Evolutionary conservation across 1,140 invertebrate genomes (phyloP), one percentile per base, ranked within the genome.

Genomic region (Pectinophora gossypiella): DNA sequence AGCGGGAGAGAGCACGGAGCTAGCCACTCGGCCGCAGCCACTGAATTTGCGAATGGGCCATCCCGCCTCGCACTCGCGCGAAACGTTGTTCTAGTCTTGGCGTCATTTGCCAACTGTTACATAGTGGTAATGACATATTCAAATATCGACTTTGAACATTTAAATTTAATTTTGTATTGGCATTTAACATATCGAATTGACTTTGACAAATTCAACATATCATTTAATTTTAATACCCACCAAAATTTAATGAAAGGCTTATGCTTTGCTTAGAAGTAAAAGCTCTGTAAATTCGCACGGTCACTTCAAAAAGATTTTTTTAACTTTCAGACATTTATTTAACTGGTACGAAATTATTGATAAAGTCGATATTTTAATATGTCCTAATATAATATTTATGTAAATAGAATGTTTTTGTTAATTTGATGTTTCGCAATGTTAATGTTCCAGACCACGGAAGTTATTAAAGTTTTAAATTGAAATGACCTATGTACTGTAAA

Each of bases 361-460:
- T 57, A 58, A 43, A 40, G 73, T 82, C 72, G 82, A 82, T 85
- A 81, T 80, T 79, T 77, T 79, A 77, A 77, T 61, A 45, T 68
- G 60, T 72, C 59, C 16, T 61, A 61, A 35, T 44, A n/a, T n/a
- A n/a, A n/a, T 47, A 42, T 44, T 23, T 36, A 69, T 84, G 80
- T 84, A 85, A 66, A 85, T 85, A 85, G 72, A 76, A 71, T 80
- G 75, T 77, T 85, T 82, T 82, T 84, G 72, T 64, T 69, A 65
- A 67, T 78, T 80, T 79, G 73, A 79, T 83, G 77, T 85, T 80
- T 77, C 67, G 66, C 69, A 71, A 76, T 76, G 77, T 83, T 78
- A 65, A 78, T 76, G 77, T 83, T 76, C 62, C 59, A 69, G 56
- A 64, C 65, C 61, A 70, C 61, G 65, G 45, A 22, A 51, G 36